Conservation (phyloP, 2,888 invertebrate species). For the Aporophyla nigra region DNA sequence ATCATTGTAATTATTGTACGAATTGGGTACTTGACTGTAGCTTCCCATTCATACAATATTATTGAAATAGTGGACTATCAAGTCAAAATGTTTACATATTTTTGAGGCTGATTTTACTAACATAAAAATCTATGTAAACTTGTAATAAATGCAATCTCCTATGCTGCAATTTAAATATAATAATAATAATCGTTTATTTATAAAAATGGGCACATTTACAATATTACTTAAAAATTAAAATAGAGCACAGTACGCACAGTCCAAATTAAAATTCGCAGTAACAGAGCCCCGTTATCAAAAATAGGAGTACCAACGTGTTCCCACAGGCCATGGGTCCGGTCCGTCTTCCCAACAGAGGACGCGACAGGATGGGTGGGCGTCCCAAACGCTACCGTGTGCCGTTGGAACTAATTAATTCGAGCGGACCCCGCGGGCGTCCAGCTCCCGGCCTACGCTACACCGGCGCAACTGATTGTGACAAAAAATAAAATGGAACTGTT, state of each 20-base stretch:
- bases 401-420: slow-evolving; percentile 69
- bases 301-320: neutral
- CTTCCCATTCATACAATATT: too few species aligned
- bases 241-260: too few species aligned
- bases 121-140: neutral
- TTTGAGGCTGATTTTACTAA: neutral
- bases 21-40: too few species aligned
- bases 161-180: neutral
- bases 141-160: neutral
- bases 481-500: slow-evolving; percentile 27
- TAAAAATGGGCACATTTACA: too few species aligned
- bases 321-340: neutral
- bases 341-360: neutral
- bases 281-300: neutral
- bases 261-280: too few species aligned
- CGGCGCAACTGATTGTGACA: slow-evolving; percentile 32
- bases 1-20: too few species aligned
- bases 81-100: too few species aligned
- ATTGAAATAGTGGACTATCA: too few species aligned
- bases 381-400: slow-evolving; percentile 57
- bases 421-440: slow-evolving; percentile 60
- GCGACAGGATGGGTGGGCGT: slow-evolving; percentile 69
- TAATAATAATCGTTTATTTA: too few species aligned
- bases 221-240: too few species aligned
- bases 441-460: slow-evolving; percentile 69